Evolutionary conservation across 2,797 vertebrate genomes (phyloP).

Genomic region (Helicolenus hilgendorfi): DNA sequence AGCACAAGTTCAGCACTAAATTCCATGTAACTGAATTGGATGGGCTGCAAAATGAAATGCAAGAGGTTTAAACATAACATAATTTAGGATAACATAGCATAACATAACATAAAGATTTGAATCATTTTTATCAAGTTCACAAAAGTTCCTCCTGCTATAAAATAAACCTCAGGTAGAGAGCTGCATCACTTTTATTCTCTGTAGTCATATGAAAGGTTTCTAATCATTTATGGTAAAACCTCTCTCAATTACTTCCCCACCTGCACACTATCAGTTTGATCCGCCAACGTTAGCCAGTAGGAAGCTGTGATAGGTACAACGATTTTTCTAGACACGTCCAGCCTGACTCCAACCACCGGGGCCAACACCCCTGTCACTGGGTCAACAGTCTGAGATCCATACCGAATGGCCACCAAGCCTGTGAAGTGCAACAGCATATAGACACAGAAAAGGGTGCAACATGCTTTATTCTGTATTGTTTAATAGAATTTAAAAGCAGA

Average conservation of each 20-base stretch:
- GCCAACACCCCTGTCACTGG: conserved; percentile 89
- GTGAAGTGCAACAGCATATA: conserved; percentile 23
- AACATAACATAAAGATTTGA: background rate
- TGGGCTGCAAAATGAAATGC: background rate
- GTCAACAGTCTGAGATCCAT: conserved; percentile 91
- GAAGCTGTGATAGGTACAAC: conserved; percentile 91
- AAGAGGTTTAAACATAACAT: background rate
- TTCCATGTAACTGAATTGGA: background rate
- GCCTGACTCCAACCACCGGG: conserved; percentile 91
- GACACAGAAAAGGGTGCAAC: background rate
- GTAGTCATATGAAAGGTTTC: background rate
- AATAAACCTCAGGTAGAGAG: background rate
- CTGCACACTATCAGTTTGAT: conserved; percentile 86
- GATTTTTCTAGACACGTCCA: conserved; percentile 82
- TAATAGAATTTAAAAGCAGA: background rate
- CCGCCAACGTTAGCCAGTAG: conserved; percentile 81
- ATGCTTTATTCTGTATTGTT: background rate
- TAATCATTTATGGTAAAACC: background rate
- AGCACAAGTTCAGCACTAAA: background rate
- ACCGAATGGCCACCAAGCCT: conserved; percentile 93
- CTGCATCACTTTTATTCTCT: background rate
- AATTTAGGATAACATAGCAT: background rate
- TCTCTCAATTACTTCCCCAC: conserved; percentile 68
- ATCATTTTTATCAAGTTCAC: background rate
- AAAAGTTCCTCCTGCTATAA: background rate